A percentile compares a stretch with the other conserved stretches of the same genome.
phyloP scores from a whole-genome alignment of 1,140 invertebrate species.

The Melanaphis sacchari region DNA sequence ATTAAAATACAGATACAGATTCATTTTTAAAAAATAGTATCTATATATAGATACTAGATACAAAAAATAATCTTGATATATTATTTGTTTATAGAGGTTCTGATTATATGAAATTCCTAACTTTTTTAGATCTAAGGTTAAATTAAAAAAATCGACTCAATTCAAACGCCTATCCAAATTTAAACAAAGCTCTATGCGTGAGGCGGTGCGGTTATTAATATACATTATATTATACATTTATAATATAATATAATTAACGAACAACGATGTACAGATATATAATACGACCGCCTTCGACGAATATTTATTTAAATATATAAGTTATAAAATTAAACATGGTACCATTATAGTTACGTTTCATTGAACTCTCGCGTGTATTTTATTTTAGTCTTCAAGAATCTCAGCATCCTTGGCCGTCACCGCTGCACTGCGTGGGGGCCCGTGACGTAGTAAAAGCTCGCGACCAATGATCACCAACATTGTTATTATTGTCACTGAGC shows the following conservation, averaged over 20 bases:
- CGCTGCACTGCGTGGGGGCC: background rate
- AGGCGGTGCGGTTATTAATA: no score
- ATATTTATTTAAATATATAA: background rate
- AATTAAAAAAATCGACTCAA: background rate
- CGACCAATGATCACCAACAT: background rate
- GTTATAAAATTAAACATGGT: conserved; percentile 10
- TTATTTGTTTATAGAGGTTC: background rate
- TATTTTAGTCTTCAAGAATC: background rate
- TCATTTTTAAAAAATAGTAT: no score
- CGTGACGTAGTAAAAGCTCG: background rate
- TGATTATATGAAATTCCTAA: background rate
- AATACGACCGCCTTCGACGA: background rate
- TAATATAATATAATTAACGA: background rate
- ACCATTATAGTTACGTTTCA: background rate
- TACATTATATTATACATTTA: no score
- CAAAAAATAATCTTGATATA: no score
- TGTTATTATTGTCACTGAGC: background rate
- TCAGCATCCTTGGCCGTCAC: background rate
- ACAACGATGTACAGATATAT: background rate
- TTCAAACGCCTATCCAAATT: background rate
- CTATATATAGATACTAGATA: no score
- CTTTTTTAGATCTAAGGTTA: background rate
- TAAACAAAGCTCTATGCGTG: background rate
- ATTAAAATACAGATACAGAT: no score
- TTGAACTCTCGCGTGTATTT: background rate